Evolutionary conservation across 2,113 vertebrate species (phyloP).

Genomic region (Illadopsis cleaveri): DNA sequence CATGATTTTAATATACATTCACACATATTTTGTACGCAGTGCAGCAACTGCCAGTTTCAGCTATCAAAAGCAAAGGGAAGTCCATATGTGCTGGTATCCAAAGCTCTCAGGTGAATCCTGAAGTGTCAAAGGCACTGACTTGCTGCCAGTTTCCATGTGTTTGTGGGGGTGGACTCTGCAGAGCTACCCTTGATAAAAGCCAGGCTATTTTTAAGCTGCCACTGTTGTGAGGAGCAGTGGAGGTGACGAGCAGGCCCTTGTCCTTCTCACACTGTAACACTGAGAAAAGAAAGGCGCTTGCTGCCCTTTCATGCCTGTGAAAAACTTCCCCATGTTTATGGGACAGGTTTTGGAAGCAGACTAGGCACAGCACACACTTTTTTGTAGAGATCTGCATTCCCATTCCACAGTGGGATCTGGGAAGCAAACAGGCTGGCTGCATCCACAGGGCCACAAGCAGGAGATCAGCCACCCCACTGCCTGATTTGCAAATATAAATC

Average conservation of each 20-base stretch:
- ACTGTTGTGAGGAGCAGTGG: not conserved
- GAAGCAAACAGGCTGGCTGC: not conserved
- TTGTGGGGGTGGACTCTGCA: not conserved
- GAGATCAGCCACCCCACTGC: not conserved
- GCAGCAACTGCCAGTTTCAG: not conserved
- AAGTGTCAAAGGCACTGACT: not conserved
- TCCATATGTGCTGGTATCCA: not conserved
- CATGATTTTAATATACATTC: slow-evolving; percentile 13
- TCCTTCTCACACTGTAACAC: not conserved
- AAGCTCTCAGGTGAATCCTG: not conserved
- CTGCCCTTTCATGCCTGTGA: not conserved
- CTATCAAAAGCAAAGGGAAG: not conserved
- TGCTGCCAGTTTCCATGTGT: not conserved
- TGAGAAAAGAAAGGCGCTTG: not conserved
- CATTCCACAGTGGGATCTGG: not conserved
- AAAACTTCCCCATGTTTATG: not conserved
- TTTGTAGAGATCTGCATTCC: not conserved
- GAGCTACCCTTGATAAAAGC: not conserved
- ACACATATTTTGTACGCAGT: not conserved
- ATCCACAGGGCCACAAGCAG: not conserved
- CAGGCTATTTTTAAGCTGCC: not conserved
- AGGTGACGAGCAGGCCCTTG: not conserved
- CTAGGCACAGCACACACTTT: not conserved
- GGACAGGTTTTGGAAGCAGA: not conserved
- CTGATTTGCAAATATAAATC: slow-evolving; percentile 8